phyloP scores from a whole-genome alignment of 2,888 invertebrate genomes.

The Mactromeris polynyma region DNA sequence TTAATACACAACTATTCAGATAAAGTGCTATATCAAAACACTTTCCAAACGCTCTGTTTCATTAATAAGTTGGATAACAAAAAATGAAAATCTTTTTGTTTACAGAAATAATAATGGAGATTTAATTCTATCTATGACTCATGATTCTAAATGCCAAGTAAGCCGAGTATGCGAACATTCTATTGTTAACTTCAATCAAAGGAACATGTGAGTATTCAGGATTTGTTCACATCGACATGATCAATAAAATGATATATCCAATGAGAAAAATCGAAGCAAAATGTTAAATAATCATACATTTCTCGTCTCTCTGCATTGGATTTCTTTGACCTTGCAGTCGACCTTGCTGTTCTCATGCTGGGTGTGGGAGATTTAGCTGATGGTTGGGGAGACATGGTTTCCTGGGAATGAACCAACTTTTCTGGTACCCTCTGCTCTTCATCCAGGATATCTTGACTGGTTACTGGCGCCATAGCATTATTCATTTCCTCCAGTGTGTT shows the following conservation, averaged over 20 bases:
- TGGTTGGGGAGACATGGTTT: slow-evolving; percentile 59
- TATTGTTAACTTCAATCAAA: no score
- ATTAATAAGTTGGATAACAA: no score
- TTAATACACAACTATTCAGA: no score
- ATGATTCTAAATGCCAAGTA: no score
- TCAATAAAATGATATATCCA: not conserved
- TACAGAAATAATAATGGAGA: no score
- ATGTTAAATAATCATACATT: slow-evolving; percentile 41
- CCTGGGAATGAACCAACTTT: slow-evolving; percentile 32
- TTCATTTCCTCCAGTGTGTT: slow-evolving; percentile 68
- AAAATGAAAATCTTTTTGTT: no score
- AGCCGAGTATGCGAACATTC: no score
- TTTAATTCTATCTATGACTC: no score
- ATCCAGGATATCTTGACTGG: slow-evolving; percentile 42
- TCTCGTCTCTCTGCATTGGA: slow-evolving; percentile 34
- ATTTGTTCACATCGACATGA: not conserved
- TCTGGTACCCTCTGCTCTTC: slow-evolving; percentile 46
- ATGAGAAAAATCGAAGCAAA: not conserved
- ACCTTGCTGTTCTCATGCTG: slow-evolving; percentile 73
- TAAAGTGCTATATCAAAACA: no score
- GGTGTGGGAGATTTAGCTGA: slow-evolving; percentile 71
- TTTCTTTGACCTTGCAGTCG: slow-evolving; percentile 48
- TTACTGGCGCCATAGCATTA: slow-evolving; percentile 59
- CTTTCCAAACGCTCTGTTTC: no score
- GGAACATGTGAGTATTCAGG: no score